These are phyloP conservation scores for Venusia cambrica DNA, from an alignment of 2,888 invertebrate species.

Conservation along the genomic window DNA sequence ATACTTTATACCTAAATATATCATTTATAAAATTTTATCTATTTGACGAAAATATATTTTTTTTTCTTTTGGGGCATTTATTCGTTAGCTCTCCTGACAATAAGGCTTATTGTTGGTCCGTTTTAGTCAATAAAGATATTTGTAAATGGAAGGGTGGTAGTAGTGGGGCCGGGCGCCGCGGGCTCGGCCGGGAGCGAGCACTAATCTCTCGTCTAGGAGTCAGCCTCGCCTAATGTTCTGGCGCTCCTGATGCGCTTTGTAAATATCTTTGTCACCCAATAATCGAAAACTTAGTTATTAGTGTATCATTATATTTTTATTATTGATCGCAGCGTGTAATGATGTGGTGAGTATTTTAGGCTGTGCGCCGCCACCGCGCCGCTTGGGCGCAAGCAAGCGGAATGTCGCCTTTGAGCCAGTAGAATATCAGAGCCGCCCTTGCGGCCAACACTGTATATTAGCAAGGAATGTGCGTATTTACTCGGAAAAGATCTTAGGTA, in stretches of 20 bases:
- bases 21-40: slow-evolving; percentile 49
- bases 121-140: slow-evolving; percentile 76
- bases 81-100: slow-evolving; percentile 68
- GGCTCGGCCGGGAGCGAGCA: slow-evolving; percentile 19
- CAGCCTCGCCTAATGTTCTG: slow-evolving; percentile 66
- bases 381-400: slow-evolving; percentile 34
- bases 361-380: slow-evolving; percentile 33
- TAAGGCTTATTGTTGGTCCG: slow-evolving; percentile 54
- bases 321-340: slow-evolving; percentile 77
- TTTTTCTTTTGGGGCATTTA: slow-evolving; percentile 67
- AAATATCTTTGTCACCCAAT: slow-evolving; percentile 81
- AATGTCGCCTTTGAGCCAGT: slow-evolving; percentile 47
- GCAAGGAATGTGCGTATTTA: slow-evolving; percentile 71
- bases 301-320: slow-evolving; percentile 81
- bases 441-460: slow-evolving; percentile 59
- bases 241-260: slow-evolving; percentile 76
- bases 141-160: slow-evolving; percentile 38
- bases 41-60: slow-evolving; percentile 64
- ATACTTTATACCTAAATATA: slow-evolving; percentile 39
- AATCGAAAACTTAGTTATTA: slow-evolving; percentile 78
- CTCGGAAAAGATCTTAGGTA: slow-evolving; percentile 79
- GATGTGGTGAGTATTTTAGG: slow-evolving; percentile 54
- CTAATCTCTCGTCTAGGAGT: slow-evolving; percentile 55
- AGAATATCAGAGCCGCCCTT: slow-evolving; percentile 44
- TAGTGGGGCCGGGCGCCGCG: slow-evolving; percentile 26